Evolutionary conservation across 2,113 vertebrate genomes (phyloP).

Genomic region (Hemiprocne comata): DNA sequence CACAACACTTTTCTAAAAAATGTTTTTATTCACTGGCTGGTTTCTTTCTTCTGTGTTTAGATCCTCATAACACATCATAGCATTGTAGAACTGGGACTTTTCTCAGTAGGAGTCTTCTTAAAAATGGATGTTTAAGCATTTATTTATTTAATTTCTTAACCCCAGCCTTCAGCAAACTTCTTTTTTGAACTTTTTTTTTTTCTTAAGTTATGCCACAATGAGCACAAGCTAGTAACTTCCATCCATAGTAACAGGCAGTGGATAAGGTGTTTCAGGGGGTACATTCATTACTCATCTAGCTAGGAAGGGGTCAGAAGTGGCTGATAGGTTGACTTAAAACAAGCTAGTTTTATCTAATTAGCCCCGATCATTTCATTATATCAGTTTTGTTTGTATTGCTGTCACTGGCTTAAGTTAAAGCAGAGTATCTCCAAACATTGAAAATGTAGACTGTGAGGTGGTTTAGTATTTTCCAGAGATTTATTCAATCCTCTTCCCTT

Average conservation of each 20-base stretch:
- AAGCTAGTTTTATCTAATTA: background rate
- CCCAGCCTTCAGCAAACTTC: background rate
- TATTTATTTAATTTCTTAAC: too few species aligned
- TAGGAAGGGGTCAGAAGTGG: background rate
- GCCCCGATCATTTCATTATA: background rate
- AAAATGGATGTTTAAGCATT: background rate
- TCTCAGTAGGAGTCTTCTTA: background rate
- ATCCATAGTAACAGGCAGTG: background rate
- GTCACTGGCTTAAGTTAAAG: background rate
- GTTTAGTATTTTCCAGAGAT: background rate
- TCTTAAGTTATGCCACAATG: background rate
- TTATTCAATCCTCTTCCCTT: background rate
- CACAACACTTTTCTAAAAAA: background rate
- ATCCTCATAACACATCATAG: background rate
- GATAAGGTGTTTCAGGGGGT: background rate
- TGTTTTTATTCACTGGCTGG: background rate
- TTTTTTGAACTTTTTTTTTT: background rate
- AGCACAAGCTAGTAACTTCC: background rate
- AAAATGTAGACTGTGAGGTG: background rate
- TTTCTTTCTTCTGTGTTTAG: background rate
- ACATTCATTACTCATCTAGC: background rate
- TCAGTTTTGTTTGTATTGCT: background rate
- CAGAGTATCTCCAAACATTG: background rate
- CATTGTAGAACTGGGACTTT: background rate
- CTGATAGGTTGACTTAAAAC: background rate